A percentile compares a stretch with the other conserved stretches of the same genome.
Evolutionary conservation across 2,888 invertebrate species (phyloP).

Genomic region (Ypsolopha sequella): DNA sequence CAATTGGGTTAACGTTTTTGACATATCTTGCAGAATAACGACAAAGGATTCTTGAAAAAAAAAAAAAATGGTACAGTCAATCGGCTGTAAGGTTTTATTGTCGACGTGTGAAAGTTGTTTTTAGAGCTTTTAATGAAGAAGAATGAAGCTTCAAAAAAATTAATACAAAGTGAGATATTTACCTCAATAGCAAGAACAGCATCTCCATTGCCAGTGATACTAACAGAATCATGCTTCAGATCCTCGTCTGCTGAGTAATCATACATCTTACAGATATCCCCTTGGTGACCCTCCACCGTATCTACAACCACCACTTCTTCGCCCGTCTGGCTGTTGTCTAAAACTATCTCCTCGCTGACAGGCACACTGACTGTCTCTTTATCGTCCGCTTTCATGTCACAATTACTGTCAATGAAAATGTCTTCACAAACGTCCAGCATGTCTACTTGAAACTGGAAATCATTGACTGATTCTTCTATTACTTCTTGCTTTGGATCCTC

Average conservation of each 20-base stretch:
- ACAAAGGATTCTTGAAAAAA: too few relatives aligned
- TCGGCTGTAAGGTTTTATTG: too few relatives aligned
- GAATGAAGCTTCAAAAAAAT: too few relatives aligned
- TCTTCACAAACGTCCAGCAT: slow-evolving; percentile 64
- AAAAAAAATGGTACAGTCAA: too few relatives aligned
- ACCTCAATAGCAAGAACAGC: slow-evolving; percentile 62
- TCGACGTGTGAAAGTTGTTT: too few relatives aligned
- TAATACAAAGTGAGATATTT: slow-evolving; percentile 6
- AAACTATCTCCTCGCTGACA: slow-evolving; percentile 44
- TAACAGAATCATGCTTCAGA: slow-evolving; percentile 38
- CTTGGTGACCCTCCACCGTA: slow-evolving; percentile 17
- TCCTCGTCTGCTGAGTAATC: slow-evolving; percentile 54
- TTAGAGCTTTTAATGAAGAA: too few relatives aligned
- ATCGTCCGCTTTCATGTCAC: slow-evolving; percentile 36
- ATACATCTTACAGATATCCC: slow-evolving; percentile 44
- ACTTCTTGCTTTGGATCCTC: slow-evolving; percentile 1
- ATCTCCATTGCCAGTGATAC: slow-evolving; percentile 50
- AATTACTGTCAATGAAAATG: slow-evolving; percentile 48
- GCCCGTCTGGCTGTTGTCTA: slow-evolving; percentile 52
- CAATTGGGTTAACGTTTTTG: too few relatives aligned
- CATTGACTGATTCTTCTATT: slow-evolving; percentile 18
- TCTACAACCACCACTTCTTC: slow-evolving; percentile 16
- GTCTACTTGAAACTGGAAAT: slow-evolving; percentile 42
- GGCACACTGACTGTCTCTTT: slow-evolving; percentile 24
- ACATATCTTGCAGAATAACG: too few relatives aligned